These are phyloP conservation scores for Anarhynchus alexandrinus DNA, from an alignment of 2,113 vertebrate genomes.

Conservation along the genomic window DNA sequence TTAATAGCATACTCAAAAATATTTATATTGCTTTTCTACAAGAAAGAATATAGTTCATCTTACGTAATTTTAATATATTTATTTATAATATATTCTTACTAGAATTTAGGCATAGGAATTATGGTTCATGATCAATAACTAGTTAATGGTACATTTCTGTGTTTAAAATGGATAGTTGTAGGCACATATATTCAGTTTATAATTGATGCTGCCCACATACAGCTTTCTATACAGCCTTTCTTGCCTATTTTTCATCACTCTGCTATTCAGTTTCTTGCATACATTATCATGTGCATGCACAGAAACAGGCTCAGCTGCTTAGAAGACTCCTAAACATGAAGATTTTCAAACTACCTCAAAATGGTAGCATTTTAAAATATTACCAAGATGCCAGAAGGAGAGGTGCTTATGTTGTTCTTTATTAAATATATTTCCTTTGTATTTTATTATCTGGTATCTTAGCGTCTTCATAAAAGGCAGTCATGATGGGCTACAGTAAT, in stretches of 20 bases:
- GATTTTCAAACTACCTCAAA: background rate
- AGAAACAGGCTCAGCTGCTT: background rate
- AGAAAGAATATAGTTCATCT: background rate
- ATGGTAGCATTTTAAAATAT: background rate
- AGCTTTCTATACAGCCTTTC: conserved; percentile 10
- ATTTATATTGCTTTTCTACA: conserved; percentile 29
- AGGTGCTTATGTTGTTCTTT: background rate
- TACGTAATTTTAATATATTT: conserved; percentile 16
- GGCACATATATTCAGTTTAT: conserved; percentile 26
- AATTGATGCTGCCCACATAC: conserved; percentile 35
- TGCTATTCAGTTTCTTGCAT: conserved; percentile 11
- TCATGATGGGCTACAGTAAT: background rate
- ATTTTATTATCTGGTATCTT: background rate
- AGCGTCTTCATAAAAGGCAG: background rate
- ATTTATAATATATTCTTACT: background rate
- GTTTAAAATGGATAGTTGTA: conserved; percentile 47
- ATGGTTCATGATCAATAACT: conserved; percentile 50
- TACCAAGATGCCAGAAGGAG: background rate
- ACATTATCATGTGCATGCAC: background rate
- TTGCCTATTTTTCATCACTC: conserved; percentile 9
- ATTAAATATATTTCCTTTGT: background rate
- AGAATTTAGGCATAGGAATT: background rate
- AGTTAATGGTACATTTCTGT: conserved; percentile 42
- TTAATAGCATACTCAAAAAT: conserved; percentile 36
- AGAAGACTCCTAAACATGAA: background rate